Conservation (phyloP, 1,140 invertebrate genomes). For the Drosophila willistoni region DNA sequence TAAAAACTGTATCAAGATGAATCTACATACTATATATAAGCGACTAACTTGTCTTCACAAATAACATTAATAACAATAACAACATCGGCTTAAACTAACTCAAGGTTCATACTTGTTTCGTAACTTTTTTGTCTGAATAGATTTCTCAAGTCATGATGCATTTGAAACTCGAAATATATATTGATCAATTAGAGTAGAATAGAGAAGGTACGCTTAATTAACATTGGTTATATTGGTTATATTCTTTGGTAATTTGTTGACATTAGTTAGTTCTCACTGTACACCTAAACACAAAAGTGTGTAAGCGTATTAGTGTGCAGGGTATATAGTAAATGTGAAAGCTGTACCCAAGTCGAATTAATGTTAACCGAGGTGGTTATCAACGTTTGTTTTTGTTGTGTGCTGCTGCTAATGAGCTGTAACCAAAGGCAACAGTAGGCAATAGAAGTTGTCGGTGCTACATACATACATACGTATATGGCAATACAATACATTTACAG, state of each 20-base stretch:
- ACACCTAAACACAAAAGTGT: not conserved
- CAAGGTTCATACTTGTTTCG: no score
- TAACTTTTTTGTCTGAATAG: no score
- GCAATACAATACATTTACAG: constrained; percentile 53
- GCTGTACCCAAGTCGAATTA: constrained; percentile 36
- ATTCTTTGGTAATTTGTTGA: not conserved
- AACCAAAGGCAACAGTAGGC: constrained; percentile 60
- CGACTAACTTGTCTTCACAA: no score
- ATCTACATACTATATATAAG: no score
- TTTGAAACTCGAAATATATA: no score
- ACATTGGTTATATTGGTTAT: no score
- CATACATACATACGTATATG: not conserved
- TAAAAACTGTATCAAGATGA: not conserved
- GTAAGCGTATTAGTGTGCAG: constrained; percentile 14
- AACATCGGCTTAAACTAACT: no score
- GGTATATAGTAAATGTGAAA: constrained; percentile 24
- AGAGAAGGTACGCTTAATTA: no score
- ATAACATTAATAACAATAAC: no score
- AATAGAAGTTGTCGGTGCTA: constrained; percentile 30
- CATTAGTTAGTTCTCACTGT: not conserved
- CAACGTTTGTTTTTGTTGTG: constrained; percentile 23
- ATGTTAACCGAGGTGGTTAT: constrained; percentile 47
- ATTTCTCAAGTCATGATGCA: no score
- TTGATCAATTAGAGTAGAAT: no score
- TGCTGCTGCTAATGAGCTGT: constrained; percentile 64